phyloP scores from a whole-genome alignment of 2,888 invertebrate species.

The Hemistola chrysoprasaria region DNA sequence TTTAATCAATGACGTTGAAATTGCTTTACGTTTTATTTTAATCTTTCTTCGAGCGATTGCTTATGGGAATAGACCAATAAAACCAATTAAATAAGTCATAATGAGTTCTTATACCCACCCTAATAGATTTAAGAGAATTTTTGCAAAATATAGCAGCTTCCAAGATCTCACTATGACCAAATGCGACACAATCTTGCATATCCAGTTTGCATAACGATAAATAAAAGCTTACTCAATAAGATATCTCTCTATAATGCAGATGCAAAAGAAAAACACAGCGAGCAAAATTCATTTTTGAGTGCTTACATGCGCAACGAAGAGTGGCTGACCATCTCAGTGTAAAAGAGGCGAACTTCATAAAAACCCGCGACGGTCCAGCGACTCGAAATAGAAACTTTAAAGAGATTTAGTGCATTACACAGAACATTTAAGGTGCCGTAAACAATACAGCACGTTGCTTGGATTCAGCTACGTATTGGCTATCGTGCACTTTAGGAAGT shows the following conservation, averaged over 20 bases:
- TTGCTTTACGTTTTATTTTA: too few relatives aligned
- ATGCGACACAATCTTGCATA: slow-evolving; percentile 15
- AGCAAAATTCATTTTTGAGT: slow-evolving; percentile 34
- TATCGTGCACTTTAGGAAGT: slow-evolving; percentile 45
- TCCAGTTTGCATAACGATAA: slow-evolving; percentile 15
- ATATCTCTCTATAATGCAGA: slow-evolving; percentile 12
- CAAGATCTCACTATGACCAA: too few relatives aligned
- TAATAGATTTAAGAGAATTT: too few relatives aligned
- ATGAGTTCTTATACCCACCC: too few relatives aligned
- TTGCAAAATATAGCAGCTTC: too few relatives aligned
- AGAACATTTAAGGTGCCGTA: slow-evolving; percentile 54
- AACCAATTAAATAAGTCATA: too few relatives aligned
- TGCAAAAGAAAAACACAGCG: slow-evolving; percentile 27
- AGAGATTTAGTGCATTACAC: slow-evolving; percentile 42
- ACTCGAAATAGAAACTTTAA: slow-evolving; percentile 63
- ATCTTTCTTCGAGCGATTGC: too few relatives aligned
- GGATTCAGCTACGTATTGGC: slow-evolving; percentile 44
- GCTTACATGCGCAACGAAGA: slow-evolving; percentile 47
- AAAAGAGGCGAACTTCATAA: slow-evolving; percentile 52
- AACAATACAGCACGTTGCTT: slow-evolving; percentile 45
- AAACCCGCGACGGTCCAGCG: slow-evolving; percentile 63
- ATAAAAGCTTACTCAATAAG: slow-evolving; percentile 11
- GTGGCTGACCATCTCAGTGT: slow-evolving; percentile 46
- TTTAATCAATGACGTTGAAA: too few relatives aligned
- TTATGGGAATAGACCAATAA: too few relatives aligned